Evolutionary conservation across 2,797 vertebrate species (phyloP), one percentile per base, ranked within the genome.

Genomic region (Tenualosa ilisha): DNA sequence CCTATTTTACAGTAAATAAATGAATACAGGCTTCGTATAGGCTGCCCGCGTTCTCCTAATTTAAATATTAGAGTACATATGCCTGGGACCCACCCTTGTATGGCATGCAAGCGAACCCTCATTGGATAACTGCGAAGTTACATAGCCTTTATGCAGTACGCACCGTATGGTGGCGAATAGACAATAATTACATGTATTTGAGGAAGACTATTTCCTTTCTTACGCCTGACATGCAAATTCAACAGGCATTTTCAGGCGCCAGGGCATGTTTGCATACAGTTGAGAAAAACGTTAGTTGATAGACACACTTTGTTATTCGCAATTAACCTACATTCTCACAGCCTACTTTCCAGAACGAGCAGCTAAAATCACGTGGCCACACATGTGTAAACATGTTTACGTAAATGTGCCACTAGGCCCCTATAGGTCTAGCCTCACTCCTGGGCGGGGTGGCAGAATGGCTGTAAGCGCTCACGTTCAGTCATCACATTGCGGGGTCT

Each of bases 31-130:
- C 1, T 3, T n/a, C 7, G 82, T 89, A 94, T 93, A 51, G 92
- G 92, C 24, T 1, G 17, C 3, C 9, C 20, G 43, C 0, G 5
- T 0, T 4, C 2, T 3, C 0, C 0, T 0, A 0, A 87, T 26
- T 85, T 91, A 72, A 92, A 92, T 93, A 90, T 89, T 88, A 37
- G 84, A 37, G 0, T 6, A 65, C 3, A 20, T 51, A 59, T 43
- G 72, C 46, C 72, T 22, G 15, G 20, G 15, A 43, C 5, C 72
- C 20, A 17, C 72, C 72, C 15, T 20, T 75, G 5, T 43, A 79
- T 79, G 72, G 40, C 37, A 20, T n/a, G 7, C 22, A 61, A 61
- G 22, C 2, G n/a, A 79, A n/a, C 7, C 22, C 15, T 79, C 40
- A 79, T 72, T 72, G 26, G 26, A 13, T 15, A 79, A 43, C 17